Evolutionary conservation across 64 coral and sea anemone species (phyloP).

Genomic region (Trachythela sp.): DNA sequence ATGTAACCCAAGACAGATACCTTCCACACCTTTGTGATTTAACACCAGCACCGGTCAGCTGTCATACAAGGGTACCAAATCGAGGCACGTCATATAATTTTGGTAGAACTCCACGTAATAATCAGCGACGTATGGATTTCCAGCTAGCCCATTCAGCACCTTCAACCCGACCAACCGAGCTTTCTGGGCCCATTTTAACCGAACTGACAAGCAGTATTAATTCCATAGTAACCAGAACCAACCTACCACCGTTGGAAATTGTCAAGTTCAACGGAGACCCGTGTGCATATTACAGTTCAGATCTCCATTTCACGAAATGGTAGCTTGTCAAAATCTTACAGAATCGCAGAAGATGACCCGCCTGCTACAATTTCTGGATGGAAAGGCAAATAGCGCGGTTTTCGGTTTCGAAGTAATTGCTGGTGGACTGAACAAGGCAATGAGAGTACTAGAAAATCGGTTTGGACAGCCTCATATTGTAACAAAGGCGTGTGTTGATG

Average conservation of each 20-base stretch:
- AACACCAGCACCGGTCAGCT: neutral
- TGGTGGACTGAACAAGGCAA: constrained; percentile 16
- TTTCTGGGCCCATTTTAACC: neutral
- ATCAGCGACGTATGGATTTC: neutral
- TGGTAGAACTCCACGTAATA: neutral
- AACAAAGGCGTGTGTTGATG: constrained; percentile 23
- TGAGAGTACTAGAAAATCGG: constrained; percentile 2
- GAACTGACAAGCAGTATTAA: constrained; percentile 38
- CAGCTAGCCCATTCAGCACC: neutral
- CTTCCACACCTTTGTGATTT: neutral
- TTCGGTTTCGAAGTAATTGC: neutral
- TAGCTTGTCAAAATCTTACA: neutral
- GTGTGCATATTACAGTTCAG: constrained; percentile 56
- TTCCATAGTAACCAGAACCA: constrained; percentile 29
- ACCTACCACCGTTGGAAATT: constrained; percentile 49
- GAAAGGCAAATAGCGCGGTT: constrained; percentile 36
- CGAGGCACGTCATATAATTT: too few relatives aligned
- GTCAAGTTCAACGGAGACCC: constrained; percentile 59
- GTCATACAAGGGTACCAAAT: neutral
- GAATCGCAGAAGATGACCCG: constrained; percentile 50
- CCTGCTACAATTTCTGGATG: constrained; percentile 59
- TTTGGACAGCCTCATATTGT: neutral
- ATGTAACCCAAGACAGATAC: neutral
- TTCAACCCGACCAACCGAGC: neutral
- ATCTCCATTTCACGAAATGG: constrained; percentile 55